These are phyloP conservation scores for Ochropleura leucogaster DNA, from an alignment of 2,888 invertebrate species.

Conservation along the genomic window DNA sequence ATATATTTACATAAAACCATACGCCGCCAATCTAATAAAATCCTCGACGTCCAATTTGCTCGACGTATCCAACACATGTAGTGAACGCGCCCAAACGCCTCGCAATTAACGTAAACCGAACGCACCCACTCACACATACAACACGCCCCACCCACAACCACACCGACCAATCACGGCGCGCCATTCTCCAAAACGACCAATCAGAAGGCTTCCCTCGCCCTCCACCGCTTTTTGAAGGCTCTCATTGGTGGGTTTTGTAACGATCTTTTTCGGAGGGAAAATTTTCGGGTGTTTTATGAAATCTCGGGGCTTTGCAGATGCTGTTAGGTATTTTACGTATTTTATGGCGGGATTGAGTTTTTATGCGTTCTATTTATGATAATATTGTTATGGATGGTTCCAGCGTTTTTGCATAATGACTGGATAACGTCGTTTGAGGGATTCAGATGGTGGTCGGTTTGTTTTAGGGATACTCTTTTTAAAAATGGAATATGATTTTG, in stretches of 20 bases:
- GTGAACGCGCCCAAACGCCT: conserved; percentile 74
- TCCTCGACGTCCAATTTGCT: conserved; percentile 72
- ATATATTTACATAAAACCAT: conserved; percentile 56
- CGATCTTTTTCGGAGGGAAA: conserved; percentile 87
- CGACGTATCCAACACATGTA: conserved; percentile 71
- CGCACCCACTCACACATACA: conserved; percentile 79
- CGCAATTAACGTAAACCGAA: conserved; percentile 81
- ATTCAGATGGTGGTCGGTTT: conserved; percentile 59
- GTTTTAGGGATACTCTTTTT: conserved; percentile 46
- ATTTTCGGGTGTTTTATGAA: conserved; percentile 88
- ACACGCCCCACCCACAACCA: conserved; percentile 77
- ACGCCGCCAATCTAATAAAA: conserved; percentile 68
- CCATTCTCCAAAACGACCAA: conserved; percentile 75
- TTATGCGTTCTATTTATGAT: conserved; percentile 85
- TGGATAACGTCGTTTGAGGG: conserved; percentile 67
- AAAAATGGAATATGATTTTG: conserved; percentile 36
- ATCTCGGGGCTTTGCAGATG: conserved; percentile 75
- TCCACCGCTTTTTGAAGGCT: conserved; percentile 76
- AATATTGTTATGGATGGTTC: conserved; percentile 85
- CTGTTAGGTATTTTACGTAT: conserved; percentile 82
- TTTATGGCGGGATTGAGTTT: conserved; percentile 83
- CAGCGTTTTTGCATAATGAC: conserved; percentile 85
- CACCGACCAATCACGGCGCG: conserved; percentile 80
- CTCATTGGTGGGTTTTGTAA: conserved; percentile 82
- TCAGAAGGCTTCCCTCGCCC: conserved; percentile 80